Evolutionary conservation across 2,113 vertebrate genomes (phyloP).

Genomic region (Pelmatolapia mariae): DNA sequence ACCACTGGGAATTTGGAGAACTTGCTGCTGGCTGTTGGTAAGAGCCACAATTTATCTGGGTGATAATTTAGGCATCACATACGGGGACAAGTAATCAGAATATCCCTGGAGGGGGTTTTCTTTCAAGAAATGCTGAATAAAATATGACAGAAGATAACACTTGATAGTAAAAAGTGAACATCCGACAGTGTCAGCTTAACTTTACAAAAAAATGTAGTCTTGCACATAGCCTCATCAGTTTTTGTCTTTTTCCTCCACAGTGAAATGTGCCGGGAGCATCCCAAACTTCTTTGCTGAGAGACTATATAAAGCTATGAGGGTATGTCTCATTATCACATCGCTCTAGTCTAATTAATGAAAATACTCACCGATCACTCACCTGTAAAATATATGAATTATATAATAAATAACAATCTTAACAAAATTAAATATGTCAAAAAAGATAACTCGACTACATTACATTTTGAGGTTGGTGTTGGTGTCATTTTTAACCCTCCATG

Average conservation of each 20-base stretch:
- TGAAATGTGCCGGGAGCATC: constrained; percentile 83
- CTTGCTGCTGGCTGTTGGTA: constrained; percentile 88
- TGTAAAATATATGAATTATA: not conserved
- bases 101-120: not conserved
- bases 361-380: not conserved
- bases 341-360: not conserved
- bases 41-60: constrained; percentile 16
- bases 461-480: not conserved
- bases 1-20: constrained; percentile 87
- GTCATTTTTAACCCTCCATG: not conserved
- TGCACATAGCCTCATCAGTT: not conserved
- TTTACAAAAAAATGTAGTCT: not conserved
- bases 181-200: not conserved
- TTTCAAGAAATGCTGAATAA: not conserved
- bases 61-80: not conserved
- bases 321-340: constrained; percentile 32
- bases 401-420: not conserved
- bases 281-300: constrained; percentile 87
- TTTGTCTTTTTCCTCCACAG: constrained; percentile 57
- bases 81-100: not conserved
- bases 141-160: not conserved
- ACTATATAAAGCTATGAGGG: constrained; percentile 87
- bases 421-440: not conserved
- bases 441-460: not conserved
- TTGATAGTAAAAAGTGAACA: not conserved